phyloP scores from a whole-genome alignment of 2,888 invertebrate genomes.

The Drosophila borborema region DNA sequence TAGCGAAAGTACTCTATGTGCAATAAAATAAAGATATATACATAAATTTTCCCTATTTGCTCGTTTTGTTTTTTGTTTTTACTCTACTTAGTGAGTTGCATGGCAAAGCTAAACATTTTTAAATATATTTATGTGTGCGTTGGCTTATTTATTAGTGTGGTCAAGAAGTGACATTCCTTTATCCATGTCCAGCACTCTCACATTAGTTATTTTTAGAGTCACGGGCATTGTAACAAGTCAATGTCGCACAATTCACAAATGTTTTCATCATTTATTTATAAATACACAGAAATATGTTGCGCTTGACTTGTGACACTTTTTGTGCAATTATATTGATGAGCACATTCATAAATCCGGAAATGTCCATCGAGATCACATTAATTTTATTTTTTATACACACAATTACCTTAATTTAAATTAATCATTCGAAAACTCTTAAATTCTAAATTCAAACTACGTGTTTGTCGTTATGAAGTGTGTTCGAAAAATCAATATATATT shows the following conservation, averaged over 20 bases:
- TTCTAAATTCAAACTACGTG: constrained; percentile 71
- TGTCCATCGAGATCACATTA: not conserved
- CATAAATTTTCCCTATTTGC: constrained; percentile 10
- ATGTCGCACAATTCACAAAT: constrained; percentile 59
- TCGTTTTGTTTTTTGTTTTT: constrained; percentile 31
- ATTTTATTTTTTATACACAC: not conserved
- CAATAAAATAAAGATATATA: constrained; percentile 4
- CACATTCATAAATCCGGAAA: not conserved
- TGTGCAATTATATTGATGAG: not conserved
- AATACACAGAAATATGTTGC: constrained; percentile 31
- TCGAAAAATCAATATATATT: constrained; percentile 61
- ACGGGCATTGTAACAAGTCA: constrained; percentile 71
- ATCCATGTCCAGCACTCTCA: constrained; percentile 38
- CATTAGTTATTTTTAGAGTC: constrained; percentile 62
- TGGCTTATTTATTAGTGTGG: constrained; percentile 35
- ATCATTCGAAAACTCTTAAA: constrained; percentile 53
- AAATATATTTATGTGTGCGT: constrained; percentile 3
- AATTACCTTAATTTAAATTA: constrained; percentile 45
- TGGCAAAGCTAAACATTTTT: constrained; percentile 9
- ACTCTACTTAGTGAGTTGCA: constrained; percentile 13
- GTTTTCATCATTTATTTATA: constrained; percentile 70
- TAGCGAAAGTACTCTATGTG: constrained; percentile 57
- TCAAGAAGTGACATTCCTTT: constrained; percentile 28
- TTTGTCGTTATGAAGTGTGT: constrained; percentile 70
- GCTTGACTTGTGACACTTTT: constrained; percentile 15